Evolutionary conservation across 2,113 vertebrate species (phyloP).

Genomic region (Procavia capensis): DNA sequence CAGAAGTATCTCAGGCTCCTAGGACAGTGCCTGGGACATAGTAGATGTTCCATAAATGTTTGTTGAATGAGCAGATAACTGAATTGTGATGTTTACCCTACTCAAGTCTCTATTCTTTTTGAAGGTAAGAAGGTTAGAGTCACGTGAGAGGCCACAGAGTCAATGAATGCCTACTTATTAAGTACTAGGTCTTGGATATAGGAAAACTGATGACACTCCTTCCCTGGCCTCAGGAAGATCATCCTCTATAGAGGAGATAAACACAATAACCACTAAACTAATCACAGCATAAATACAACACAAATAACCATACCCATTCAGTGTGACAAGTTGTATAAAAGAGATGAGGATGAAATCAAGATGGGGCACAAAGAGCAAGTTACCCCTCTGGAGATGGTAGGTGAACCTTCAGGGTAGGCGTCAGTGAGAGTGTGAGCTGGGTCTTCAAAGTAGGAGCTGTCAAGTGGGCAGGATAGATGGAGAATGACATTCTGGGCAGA

Average conservation of each 20-base stretch:
- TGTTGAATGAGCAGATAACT: neutral
- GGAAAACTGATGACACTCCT: neutral
- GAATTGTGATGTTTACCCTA: neutral
- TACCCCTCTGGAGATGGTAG: neutral
- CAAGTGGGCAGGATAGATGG: neutral
- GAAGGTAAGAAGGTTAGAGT: neutral
- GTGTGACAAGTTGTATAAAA: neutral
- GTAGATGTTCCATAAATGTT: neutral
- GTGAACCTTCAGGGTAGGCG: neutral
- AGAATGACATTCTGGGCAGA: neutral
- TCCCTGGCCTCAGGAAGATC: neutral
- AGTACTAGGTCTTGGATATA: neutral
- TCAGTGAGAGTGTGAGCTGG: neutral
- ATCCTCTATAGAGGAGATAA: neutral
- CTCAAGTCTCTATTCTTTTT: neutral
- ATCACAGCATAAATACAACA: neutral
- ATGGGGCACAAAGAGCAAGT: neutral
- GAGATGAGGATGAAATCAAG: neutral
- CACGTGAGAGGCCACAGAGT: neutral
- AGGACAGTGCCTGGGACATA: neutral
- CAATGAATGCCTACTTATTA: neutral
- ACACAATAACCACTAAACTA: neutral
- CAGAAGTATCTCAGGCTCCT: neutral
- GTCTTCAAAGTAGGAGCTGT: neutral
- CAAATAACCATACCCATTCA: neutral